Evolutionary conservation across 1,140 invertebrate species (phyloP).

Genomic region (Drosophila arizonae): DNA sequence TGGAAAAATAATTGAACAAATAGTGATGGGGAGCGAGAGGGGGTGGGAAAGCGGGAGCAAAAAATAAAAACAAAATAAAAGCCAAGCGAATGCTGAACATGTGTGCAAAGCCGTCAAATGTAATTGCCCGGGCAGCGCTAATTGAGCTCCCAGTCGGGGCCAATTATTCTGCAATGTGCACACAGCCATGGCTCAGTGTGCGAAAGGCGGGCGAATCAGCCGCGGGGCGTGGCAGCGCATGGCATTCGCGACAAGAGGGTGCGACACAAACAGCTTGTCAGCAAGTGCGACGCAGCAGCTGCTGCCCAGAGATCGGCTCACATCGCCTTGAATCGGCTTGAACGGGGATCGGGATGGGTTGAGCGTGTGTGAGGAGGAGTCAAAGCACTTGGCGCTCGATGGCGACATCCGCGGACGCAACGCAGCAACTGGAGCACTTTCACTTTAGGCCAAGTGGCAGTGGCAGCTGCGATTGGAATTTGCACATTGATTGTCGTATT

Average conservation of each 20-base stretch:
- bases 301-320: slow-evolving; percentile 1
- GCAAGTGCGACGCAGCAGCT: slow-evolving; percentile 60
- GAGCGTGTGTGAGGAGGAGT: slow-evolving; percentile 58
- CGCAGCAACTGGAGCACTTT: slow-evolving; percentile 75
- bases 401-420: slow-evolving; percentile 60
- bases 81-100: slow-evolving; percentile 7
- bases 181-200: slow-evolving; percentile 48
- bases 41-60: no score
- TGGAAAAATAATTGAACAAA: slow-evolving; percentile 13
- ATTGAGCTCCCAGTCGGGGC: slow-evolving; percentile 65
- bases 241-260: slow-evolving; percentile 50
- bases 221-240: slow-evolving; percentile 47
- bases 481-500: slow-evolving; percentile 67
- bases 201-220: slow-evolving; percentile 37
- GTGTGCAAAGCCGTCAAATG: slow-evolving; percentile 69
- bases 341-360: slow-evolving; percentile 7
- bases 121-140: slow-evolving; percentile 70
- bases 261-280: slow-evolving; percentile 69
- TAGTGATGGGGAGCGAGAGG: no score
- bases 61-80: no score
- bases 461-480: slow-evolving; percentile 56
- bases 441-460: slow-evolving; percentile 70
- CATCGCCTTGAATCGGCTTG: not conserved
- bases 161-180: slow-evolving; percentile 76
- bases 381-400: slow-evolving; percentile 68